These are phyloP conservation scores for Eufriesea mexicana DNA, from an alignment of 1,140 invertebrate species.

Conservation along the genomic window DNA sequence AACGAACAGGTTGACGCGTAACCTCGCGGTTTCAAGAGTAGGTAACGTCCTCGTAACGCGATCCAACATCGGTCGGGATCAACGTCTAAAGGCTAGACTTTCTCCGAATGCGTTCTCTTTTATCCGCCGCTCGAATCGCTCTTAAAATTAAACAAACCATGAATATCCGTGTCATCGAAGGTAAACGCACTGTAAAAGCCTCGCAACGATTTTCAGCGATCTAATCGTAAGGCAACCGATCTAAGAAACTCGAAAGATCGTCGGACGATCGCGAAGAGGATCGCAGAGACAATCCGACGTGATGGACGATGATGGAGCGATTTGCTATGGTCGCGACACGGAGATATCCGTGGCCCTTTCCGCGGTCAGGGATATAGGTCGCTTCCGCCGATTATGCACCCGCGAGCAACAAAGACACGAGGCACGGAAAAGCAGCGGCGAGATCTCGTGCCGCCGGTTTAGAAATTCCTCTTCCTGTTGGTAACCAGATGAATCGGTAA, in stretches of 20 bases:
- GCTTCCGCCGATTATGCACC: conserved; percentile 55
- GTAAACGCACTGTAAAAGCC: neutral
- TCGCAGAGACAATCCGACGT: neutral
- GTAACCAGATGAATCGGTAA: conserved; percentile 3
- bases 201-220: no score
- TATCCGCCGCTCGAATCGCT: neutral
- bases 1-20: conserved; percentile 14
- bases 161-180: neutral
- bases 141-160: neutral
- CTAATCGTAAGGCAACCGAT: no score
- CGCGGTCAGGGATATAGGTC: conserved; percentile 42
- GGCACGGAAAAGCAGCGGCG: conserved; percentile 10
- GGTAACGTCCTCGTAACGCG: conserved; percentile 32
- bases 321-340: no score
- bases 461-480: conserved; percentile 47
- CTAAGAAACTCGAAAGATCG: no score
- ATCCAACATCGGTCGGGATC: conserved; percentile 25
- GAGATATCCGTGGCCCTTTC: neutral
- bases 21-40: conserved; percentile 41
- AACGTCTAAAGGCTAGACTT: conserved; percentile 18
- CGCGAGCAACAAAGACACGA: neutral
- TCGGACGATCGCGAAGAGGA: no score
- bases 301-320: no score
- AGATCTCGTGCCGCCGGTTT: conserved; percentile 19
- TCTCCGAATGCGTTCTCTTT: conserved; percentile 39